Evolutionary conservation across 30 jellyfish, hydroid and myxozoan species (phyloP), one percentile per base, ranked within the genome.

Genomic region (Aurelia sp.): DNA sequence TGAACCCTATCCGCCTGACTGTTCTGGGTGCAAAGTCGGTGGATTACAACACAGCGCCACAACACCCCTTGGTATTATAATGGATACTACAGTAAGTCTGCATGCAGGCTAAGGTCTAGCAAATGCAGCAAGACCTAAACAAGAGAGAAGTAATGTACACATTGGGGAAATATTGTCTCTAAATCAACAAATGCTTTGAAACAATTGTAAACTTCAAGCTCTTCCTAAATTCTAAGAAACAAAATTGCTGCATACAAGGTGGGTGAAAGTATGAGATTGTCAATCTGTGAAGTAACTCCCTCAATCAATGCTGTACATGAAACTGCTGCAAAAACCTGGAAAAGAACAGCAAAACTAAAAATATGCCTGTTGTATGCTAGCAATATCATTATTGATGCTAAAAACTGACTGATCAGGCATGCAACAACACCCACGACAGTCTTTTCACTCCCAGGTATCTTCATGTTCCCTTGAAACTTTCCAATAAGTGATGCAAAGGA

Each of bases 401-500:
- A 3, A 13, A 89, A 60, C 76, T 81, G 96, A 21, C 95, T 52
- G 21, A 40, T 13, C 3, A 74, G 11, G 53, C 96, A 89, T 18
- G 87, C 91, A 19, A 79, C 0, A n/a, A 93, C 47, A 3, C 99
- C 99, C 18, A 65, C 23, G 58, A 61, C 22, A 7, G 99, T 88
- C 79, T 94, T 94, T 18, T 87, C 77, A 60, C 89, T 84, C n/a
- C 95, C 97, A 6, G 90, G 91, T 71, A 95, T 73, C 27, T 64
- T 72, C 13, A 11, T 5, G 47, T 61, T 73, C 8, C 97, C 99
- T 74, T 66, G 89, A 11, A 57, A n/a, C 55, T 47, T 89, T 10
- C 99, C 99, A 94, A 85, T 30, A 0, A 94, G 66, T 41, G 99
- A 94, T 15, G 99, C 99, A 88, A 74, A 84, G 40, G 99, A 47